phyloP scores from a whole-genome alignment of 2,113 vertebrate species.

The Prolemur simus region DNA sequence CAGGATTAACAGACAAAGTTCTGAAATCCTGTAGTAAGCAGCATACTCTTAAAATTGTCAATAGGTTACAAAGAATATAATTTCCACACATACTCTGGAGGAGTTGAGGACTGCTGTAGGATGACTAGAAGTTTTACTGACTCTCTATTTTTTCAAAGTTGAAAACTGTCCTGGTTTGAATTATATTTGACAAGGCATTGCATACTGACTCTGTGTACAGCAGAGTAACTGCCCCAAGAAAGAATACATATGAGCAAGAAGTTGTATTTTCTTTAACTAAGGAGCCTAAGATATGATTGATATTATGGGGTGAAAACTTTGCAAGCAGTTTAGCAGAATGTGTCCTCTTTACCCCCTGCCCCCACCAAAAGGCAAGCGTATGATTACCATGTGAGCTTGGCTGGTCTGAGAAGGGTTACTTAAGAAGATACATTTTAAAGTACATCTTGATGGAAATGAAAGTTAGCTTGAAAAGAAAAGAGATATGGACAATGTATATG shows the following conservation, averaged over 20 bases:
- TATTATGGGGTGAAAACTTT: neutral
- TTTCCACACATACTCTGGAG: neutral
- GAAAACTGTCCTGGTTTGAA: neutral
- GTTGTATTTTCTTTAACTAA: conserved; percentile 21
- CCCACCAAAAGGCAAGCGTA: neutral
- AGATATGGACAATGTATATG: no score
- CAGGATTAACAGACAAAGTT: neutral
- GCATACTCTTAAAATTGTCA: neutral
- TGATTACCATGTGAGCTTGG: neutral
- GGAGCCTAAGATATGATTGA: neutral
- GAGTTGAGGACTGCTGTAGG: neutral
- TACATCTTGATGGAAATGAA: neutral
- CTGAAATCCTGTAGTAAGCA: neutral
- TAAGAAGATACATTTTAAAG: neutral
- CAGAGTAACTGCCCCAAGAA: neutral
- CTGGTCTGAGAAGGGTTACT: neutral
- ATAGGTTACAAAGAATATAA: neutral
- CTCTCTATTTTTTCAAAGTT: neutral
- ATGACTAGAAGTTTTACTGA: neutral
- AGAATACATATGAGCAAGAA: neutral
- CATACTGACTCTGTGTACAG: neutral
- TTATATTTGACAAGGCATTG: neutral
- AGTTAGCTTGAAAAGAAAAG: neutral
- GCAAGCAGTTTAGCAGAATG: neutral
- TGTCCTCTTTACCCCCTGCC: no score